Conservation (phyloP, 2,797 vertebrate genomes). For the Sarcoramphus papa region DNA sequence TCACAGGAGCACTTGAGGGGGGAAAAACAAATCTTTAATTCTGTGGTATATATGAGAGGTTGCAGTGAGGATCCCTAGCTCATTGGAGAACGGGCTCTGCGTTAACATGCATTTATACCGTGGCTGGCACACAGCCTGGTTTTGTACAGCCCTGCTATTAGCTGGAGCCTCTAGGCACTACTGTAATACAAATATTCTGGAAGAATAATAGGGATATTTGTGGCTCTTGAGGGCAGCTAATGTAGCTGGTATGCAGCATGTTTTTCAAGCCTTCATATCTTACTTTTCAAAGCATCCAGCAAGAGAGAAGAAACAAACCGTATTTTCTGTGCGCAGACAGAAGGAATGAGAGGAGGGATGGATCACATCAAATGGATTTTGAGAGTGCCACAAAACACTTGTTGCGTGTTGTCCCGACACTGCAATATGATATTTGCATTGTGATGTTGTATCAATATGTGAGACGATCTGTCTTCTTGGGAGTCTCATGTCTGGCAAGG, state of each 20-base stretch:
- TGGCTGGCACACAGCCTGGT: not conserved
- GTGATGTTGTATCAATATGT: slow-evolving; percentile 37
- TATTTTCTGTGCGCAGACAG: not conserved
- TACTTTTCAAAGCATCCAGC: slow-evolving; percentile 10
- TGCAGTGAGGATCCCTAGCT: not conserved
- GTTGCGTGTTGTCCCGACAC: slow-evolving; percentile 21
- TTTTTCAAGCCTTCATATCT: slow-evolving; percentile 13
- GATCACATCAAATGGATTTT: slow-evolving; percentile 26
- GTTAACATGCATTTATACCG: not conserved
- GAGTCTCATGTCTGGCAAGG: not conserved
- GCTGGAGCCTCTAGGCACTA: not conserved
- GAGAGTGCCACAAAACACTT: slow-evolving; percentile 30
- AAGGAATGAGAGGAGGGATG: slow-evolving; percentile 1
- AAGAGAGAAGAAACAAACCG: not conserved
- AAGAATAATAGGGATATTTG: slow-evolving; percentile 43
- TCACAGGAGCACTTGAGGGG: not conserved
- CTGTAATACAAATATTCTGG: slow-evolving; percentile 40
- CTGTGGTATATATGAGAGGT: not conserved
- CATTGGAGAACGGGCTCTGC: not conserved
- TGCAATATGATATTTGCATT: slow-evolving; percentile 47
- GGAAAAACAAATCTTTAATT: not conserved
- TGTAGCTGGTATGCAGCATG: not conserved
- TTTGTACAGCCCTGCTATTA: slow-evolving; percentile 10
- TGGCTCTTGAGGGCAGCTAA: slow-evolving; percentile 24
- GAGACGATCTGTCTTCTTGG: slow-evolving; percentile 17